These are phyloP conservation scores for Setipinna tenuifilis DNA, from an alignment of 2,797 vertebrate genomes.

Conservation along the genomic window DNA sequence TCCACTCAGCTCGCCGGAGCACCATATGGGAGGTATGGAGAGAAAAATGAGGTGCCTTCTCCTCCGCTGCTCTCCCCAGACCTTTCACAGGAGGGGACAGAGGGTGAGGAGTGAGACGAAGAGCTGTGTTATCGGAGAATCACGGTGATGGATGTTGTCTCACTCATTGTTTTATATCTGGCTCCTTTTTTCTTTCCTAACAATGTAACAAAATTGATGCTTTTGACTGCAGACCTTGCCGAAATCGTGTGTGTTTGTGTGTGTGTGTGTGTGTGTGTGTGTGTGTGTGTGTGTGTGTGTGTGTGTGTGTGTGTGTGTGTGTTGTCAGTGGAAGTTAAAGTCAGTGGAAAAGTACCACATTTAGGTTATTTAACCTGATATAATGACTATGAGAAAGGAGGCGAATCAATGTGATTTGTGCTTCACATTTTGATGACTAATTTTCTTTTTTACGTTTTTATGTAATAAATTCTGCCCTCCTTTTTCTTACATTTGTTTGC, in stretches of 20 bases:
- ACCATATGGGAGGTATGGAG: background rate
- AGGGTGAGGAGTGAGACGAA: background rate
- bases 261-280: background rate
- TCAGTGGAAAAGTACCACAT: background rate
- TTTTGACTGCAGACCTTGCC: too few relatives aligned
- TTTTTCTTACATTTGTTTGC: constrained; percentile 38
- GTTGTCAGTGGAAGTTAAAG: background rate
- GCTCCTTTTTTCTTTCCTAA: too few relatives aligned
- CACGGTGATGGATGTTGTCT: background rate
- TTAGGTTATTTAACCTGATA: constrained; percentile 15
- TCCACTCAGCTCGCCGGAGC: background rate
- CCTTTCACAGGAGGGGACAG: background rate
- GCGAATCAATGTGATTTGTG: constrained; percentile 40
- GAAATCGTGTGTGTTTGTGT: background rate
- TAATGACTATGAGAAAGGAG: constrained; percentile 17
- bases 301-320: background rate
- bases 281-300: background rate
- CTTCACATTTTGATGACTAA: constrained; percentile 43
- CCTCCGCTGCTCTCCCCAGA: too few relatives aligned
- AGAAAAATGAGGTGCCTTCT: constrained; percentile 15
- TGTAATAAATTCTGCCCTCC: constrained; percentile 48
- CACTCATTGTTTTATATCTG: too few relatives aligned
- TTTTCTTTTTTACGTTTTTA: constrained; percentile 44
- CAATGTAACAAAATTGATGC: too few relatives aligned
- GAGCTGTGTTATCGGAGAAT: too few relatives aligned